Evolutionary conservation across 2,888 invertebrate species (phyloP).

Genomic region (Trichogramma evanescens): DNA sequence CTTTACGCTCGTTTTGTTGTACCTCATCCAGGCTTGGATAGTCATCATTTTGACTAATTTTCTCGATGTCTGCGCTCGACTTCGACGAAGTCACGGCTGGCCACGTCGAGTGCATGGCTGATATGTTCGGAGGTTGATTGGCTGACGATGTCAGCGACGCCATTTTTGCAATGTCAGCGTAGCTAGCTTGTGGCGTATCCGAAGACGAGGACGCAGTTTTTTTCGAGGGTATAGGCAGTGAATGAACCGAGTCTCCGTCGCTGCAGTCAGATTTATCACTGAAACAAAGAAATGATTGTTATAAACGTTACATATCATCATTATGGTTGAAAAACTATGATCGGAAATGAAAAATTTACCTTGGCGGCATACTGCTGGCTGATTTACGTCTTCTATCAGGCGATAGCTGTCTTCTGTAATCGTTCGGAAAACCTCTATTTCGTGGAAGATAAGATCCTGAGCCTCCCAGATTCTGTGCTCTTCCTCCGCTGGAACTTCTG

Average conservation of each 20-base stretch:
- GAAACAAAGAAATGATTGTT: conserved; percentile 15
- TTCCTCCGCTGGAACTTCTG: conserved; percentile 43
- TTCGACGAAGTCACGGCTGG: conserved; percentile 33
- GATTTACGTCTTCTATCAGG: conserved; percentile 56
- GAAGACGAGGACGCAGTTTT: conserved; percentile 42
- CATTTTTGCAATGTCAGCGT: conserved; percentile 74
- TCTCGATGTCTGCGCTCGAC: conserved; percentile 35
- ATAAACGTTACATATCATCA: not conserved
- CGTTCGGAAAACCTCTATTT: conserved; percentile 38
- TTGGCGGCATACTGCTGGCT: conserved; percentile 71
- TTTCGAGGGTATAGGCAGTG: conserved; percentile 61
- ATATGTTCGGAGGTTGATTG: conserved; percentile 35
- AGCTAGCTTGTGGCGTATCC: conserved; percentile 58
- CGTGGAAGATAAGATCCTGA: conserved; percentile 41
- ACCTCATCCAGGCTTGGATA: conserved; percentile 44
- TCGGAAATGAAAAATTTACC: conserved; percentile 27
- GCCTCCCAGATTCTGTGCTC: conserved; percentile 41
- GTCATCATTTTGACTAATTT: conserved; percentile 39
- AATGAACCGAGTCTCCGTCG: conserved; percentile 78
- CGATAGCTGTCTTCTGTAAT: conserved; percentile 40
- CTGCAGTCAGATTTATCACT: conserved; percentile 77
- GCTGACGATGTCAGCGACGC: conserved; percentile 42
- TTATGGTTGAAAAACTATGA: not conserved
- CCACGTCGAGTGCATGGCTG: conserved; percentile 35
- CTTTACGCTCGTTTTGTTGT: conserved; percentile 38